Evolutionary conservation across 2,888 invertebrate genomes (phyloP), one percentile per base, ranked within the genome.

Genomic region (Neuroscelio doddi): DNA sequence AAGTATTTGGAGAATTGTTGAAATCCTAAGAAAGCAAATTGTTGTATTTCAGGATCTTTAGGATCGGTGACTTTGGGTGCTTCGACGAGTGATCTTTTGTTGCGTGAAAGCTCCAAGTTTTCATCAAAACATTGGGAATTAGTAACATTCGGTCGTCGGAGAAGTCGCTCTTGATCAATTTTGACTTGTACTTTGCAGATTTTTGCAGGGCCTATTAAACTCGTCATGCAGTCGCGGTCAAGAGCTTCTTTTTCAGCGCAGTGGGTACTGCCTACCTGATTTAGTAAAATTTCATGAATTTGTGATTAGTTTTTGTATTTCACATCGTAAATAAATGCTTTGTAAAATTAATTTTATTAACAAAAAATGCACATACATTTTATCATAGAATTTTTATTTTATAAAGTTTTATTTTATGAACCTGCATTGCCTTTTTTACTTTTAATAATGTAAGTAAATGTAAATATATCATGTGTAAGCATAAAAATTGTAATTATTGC

Each of bases 131-230:
- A 89, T 67, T 86, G 86, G 2, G 86, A 85, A 64, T 85, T 86
- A 3, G 88, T 67, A 10, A 89, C 80, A 73, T 86, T 86, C 0
- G 87, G 87, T 36, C 80, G 75, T 1, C 71, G 59, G 3, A 74
- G 17, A 0, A 69, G 69, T 17, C 74, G 76, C 26, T 81, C 78
- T 56, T 85, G 76, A 36, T 85, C 81, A 0, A 84, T 83, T 45
- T 79, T 82, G 34, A 89, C 81, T 53, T 87, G 82, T 12, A 88
- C 85, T 71, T 87, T 87, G 74, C 90, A 90, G 50, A 88, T 86
- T 79, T 87, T 87, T 7, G 79, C 80, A 0, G 81, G 67, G 5
- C 66, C 71, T 1, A 55, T 64, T 3, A 57, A 51, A 32, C 65
- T 57, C 1, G 69, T 53, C 41, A 69, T 49, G 36, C 79, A 79